Evolutionary conservation across 2,888 invertebrate species (phyloP).

Genomic region (Hydropsyche betteni): DNA sequence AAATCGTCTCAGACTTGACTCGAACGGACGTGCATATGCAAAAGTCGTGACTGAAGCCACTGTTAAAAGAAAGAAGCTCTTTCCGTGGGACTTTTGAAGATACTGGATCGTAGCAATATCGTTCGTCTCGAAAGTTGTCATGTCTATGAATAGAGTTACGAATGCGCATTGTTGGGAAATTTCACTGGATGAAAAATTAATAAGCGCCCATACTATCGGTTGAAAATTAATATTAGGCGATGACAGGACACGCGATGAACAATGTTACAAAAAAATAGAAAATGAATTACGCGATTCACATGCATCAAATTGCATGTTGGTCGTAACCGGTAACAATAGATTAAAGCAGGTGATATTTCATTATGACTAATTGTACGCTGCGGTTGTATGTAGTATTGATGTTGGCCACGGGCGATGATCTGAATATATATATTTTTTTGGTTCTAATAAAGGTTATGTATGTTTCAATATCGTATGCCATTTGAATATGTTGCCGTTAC

Average conservation of each 20-base stretch:
- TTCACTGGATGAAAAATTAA: too few species aligned
- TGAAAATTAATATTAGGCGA: neutral
- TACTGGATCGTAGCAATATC: conserved; percentile 25
- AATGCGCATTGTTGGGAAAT: too few species aligned
- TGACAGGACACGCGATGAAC: conserved; percentile 1
- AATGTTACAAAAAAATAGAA: conserved; percentile 9
- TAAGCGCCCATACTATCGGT: too few species aligned
- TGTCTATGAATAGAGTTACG: too few species aligned
- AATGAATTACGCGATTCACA: conserved; percentile 36
- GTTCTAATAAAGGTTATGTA: too few species aligned
- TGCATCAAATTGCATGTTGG: conserved; percentile 31
- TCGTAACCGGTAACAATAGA: conserved; percentile 32
- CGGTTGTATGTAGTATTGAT: neutral
- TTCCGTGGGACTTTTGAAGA: conserved; percentile 21
- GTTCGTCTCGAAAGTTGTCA: conserved; percentile 10
- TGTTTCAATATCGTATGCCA: too few species aligned
- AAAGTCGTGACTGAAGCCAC: conserved; percentile 29
- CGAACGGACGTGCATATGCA: conserved; percentile 22
- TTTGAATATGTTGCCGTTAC: too few species aligned
- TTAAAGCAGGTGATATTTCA: conserved; percentile 40
- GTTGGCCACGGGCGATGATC: too few species aligned
- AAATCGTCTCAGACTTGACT: conserved; percentile 26
- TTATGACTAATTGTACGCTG: conserved; percentile 27
- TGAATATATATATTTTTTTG: too few species aligned
- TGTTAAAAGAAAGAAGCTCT: conserved; percentile 18